phyloP scores from a whole-genome alignment of 2,888 invertebrate species.

The Lampropteryx suffumata region DNA sequence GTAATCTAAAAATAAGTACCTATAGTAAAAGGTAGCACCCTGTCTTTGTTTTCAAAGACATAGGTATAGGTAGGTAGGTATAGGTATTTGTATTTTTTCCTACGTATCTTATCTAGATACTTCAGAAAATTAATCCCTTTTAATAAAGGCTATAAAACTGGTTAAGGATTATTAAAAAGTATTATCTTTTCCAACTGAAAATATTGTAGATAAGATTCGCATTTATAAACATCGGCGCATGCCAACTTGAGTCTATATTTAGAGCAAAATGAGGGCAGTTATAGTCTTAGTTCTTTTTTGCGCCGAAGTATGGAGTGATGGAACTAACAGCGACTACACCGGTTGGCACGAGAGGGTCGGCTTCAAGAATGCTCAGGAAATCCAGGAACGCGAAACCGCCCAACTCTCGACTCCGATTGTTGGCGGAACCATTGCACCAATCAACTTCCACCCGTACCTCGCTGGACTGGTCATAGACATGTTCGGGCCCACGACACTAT shows the following conservation, averaged over 20 bases:
- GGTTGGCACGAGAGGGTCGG: constrained; percentile 62
- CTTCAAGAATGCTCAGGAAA: constrained; percentile 53
- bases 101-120: constrained; percentile 30
- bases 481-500: constrained; percentile 46
- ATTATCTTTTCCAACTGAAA: constrained; percentile 25
- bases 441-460: constrained; percentile 59
- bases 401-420: constrained; percentile 47
- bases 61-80: too few species aligned
- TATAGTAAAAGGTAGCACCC: too few species aligned
- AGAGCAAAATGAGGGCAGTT: constrained; percentile 44
- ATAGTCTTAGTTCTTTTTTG: constrained; percentile 41
- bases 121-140: constrained; percentile 37
- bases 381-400: constrained; percentile 46
- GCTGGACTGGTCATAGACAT: constrained; percentile 62
- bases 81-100: not conserved
- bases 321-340: constrained; percentile 20
- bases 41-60: constrained; percentile 2
- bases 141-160: constrained; percentile 42
- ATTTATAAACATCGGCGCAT: constrained; percentile 34
- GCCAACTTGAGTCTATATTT: constrained; percentile 18
- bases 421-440: constrained; percentile 57
- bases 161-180: constrained; percentile 37
- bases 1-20: too few species aligned
- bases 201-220: constrained; percentile 29
- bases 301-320: constrained; percentile 28